Conservation (phyloP, 2,888 invertebrate species). For the Campoplex capitator region DNA sequence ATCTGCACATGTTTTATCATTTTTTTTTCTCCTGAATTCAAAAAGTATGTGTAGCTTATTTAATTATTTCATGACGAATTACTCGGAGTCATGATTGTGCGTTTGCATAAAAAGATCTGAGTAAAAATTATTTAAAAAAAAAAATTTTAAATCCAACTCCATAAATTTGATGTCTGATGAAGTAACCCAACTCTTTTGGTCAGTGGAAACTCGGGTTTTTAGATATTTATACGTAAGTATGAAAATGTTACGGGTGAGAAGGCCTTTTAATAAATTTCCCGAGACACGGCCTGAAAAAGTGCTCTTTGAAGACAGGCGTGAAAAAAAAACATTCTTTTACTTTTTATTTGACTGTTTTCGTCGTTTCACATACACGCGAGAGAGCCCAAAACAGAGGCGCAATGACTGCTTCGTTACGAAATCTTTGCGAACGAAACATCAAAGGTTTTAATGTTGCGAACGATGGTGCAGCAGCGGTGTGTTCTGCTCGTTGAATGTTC, state of each 20-base stretch:
- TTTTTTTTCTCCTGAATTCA: neutral
- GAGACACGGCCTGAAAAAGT: neutral
- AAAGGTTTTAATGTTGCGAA: slow-evolving; percentile 48
- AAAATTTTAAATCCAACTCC: neutral
- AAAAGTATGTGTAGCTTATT: too few species aligned
- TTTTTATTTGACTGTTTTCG: neutral
- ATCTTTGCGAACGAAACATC: slow-evolving; percentile 55
- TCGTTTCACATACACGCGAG: slow-evolving; percentile 10
- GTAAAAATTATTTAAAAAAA: too few species aligned
- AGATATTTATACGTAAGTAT: neutral
- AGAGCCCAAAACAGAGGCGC: slow-evolving; percentile 31
- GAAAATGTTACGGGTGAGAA: neutral
- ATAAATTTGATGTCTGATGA: neutral
- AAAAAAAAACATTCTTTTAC: slow-evolving; percentile 27
- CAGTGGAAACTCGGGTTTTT: neutral
- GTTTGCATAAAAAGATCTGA: too few species aligned
- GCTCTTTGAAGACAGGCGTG: slow-evolving; percentile 48
- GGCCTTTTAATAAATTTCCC: neutral
- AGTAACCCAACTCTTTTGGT: neutral
- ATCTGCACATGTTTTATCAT: neutral
- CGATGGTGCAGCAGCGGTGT: slow-evolving; percentile 11
- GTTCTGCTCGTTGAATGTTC: slow-evolving; percentile 25
- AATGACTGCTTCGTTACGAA: slow-evolving; percentile 64
- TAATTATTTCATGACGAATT: too few species aligned
- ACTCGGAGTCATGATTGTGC: too few species aligned